Conservation (phyloP, 2,888 invertebrate species). For the Apamea anceps region DNA sequence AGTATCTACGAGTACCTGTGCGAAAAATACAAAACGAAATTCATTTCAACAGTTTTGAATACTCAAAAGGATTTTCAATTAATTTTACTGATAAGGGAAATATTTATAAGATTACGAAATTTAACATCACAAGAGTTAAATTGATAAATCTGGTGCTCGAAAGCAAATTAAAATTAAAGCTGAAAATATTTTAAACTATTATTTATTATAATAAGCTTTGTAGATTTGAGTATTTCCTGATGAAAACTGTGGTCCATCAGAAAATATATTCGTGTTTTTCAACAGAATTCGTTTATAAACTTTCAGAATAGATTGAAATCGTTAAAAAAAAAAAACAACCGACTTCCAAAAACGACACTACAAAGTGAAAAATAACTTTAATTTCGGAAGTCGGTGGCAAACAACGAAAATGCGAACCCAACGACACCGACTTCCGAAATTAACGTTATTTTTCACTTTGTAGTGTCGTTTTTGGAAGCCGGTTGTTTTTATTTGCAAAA, state of each 20-base stretch:
- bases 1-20: constrained; percentile 6
- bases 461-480: too few relatives aligned
- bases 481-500: too few relatives aligned
- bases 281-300: background rate
- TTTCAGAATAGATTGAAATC: background rate
- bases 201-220: background rate
- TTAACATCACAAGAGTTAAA: background rate
- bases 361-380: too few relatives aligned
- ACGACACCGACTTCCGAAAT: too few relatives aligned
- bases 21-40: constrained; percentile 11
- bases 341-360: too few relatives aligned
- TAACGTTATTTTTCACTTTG: too few relatives aligned
- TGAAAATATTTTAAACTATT: constrained; percentile 6
- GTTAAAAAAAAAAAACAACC: too few relatives aligned
- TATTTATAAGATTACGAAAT: background rate
- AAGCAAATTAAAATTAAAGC: constrained; percentile 6
- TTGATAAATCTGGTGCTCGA: constrained; percentile 9
- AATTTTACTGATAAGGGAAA: constrained; percentile 26
- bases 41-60: constrained; percentile 2
- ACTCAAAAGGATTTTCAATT: constrained; percentile 28
- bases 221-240: background rate
- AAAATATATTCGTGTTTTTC: background rate
- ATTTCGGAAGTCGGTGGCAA: too few relatives aligned
- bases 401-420: too few relatives aligned
- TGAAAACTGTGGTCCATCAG: background rate